Conservation (phyloP, 2,888 invertebrate species). For the Luperina nickerlii region DNA sequence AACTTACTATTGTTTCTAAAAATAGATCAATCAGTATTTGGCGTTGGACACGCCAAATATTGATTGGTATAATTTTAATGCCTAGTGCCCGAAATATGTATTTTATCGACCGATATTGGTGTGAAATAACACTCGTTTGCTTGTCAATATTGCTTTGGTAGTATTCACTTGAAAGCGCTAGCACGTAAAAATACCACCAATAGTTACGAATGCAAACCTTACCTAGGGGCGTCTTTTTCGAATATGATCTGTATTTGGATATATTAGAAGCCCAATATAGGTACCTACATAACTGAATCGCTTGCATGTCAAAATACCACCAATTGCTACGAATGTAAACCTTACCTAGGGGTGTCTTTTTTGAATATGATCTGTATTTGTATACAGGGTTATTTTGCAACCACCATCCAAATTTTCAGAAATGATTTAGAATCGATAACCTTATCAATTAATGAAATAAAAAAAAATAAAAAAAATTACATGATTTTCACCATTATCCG, state of each 20-base stretch:
- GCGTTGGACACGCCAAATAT: too few relatives aligned
- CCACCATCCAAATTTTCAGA: too few relatives aligned
- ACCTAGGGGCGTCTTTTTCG: neutral
- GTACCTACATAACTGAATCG: too few relatives aligned
- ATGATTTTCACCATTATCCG: too few relatives aligned
- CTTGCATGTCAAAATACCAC: neutral
- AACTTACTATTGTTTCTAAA: neutral
- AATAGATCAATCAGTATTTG: conserved; percentile 1
- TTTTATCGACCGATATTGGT: conserved; percentile 1
- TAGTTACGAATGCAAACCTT: neutral
- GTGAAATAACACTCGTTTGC: conserved; percentile 11
- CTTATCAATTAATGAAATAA: too few relatives aligned
- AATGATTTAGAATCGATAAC: too few relatives aligned
- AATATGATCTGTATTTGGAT: neutral
- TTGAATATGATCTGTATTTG: neutral
- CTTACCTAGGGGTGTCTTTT: neutral
- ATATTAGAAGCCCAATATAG: too few relatives aligned
- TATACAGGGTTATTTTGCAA: too few relatives aligned
- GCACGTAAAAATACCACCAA: neutral
- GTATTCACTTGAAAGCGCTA: neutral
- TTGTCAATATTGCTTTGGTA: neutral
- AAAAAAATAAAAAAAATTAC: too few relatives aligned
- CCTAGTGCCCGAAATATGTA: neutral
- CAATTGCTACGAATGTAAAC: neutral
- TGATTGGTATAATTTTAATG: too few relatives aligned